Evolutionary conservation across 2,888 invertebrate species (phyloP).

Genomic region (Morpho deidamia): DNA sequence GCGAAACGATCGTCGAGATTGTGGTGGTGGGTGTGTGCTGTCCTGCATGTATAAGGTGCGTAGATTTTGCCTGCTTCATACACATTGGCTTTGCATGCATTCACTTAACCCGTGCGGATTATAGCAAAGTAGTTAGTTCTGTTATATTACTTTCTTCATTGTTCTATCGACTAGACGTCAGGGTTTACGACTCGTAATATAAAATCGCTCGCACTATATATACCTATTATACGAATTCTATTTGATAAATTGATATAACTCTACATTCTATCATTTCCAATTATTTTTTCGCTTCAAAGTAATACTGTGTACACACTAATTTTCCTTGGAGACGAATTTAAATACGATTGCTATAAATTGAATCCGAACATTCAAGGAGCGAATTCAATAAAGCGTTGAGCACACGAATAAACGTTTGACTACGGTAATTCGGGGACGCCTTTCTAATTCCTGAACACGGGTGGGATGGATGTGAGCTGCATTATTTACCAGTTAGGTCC

Average conservation of each 20-base stretch:
- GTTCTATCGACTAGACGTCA: constrained; percentile 41
- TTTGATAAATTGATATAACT: constrained; percentile 46
- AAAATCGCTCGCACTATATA: too few species aligned
- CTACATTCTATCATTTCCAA: constrained; percentile 36
- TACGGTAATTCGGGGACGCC: constrained; percentile 64
- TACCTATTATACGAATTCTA: too few species aligned
- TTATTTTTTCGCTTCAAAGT: constrained; percentile 37
- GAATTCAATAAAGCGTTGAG: constrained; percentile 47
- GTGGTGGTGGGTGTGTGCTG: too few species aligned
- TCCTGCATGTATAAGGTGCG: too few species aligned
- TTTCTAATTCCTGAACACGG: constrained; percentile 34
- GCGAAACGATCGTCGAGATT: too few species aligned
- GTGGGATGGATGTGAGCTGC: constrained; percentile 6
- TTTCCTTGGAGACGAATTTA: constrained; percentile 65
- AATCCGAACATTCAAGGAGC: constrained; percentile 60
- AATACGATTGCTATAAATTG: constrained; percentile 64
- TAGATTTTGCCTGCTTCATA: too few species aligned
- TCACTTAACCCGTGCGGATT: too few species aligned
- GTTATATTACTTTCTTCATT: constrained; percentile 35
- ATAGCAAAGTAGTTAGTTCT: too few species aligned
- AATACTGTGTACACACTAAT: constrained; percentile 70
- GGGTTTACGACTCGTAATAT: constrained; percentile 13
- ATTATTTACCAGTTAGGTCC: too few species aligned
- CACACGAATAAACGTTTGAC: constrained; percentile 55
- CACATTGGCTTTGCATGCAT: too few species aligned